Conservation (phyloP, 2,797 vertebrate species). For the Mareca strepera region DNA sequence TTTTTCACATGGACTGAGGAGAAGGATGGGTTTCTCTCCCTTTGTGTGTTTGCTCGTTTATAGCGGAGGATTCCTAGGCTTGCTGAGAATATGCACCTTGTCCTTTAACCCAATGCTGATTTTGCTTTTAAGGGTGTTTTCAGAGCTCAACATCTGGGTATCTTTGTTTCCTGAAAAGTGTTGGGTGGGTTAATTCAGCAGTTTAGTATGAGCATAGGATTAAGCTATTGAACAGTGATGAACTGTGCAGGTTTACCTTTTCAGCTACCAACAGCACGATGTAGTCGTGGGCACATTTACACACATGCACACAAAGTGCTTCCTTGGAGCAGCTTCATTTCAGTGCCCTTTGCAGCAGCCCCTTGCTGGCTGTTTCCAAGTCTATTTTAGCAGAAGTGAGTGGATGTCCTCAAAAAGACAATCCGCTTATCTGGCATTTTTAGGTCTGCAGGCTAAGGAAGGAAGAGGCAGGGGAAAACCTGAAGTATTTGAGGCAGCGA, state of each 20-base stretch:
- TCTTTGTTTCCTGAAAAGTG: not conserved
- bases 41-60: not conserved
- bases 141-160: not conserved
- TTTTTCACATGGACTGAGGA: not conserved
- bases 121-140: not conserved
- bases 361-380: not conserved
- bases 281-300: not conserved
- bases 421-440: not conserved
- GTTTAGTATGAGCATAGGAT: not conserved
- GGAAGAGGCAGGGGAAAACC: not conserved
- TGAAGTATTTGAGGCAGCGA: not conserved
- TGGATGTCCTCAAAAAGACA: not conserved
- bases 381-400: not conserved
- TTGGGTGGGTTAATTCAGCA: not conserved
- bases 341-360: not conserved
- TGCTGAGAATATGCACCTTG: not conserved
- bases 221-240: not conserved
- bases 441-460: not conserved
- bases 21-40: not conserved
- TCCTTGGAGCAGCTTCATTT: not conserved
- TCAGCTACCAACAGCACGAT: not conserved
- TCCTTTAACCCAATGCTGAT: not conserved
- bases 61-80: fast-evolving
- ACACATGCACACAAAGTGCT: fast-evolving
- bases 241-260: not conserved